These are phyloP conservation scores for Umimayanthus kanabou DNA, from an alignment of 92 coral and sea anemone species.

Conservation along the genomic window DNA sequence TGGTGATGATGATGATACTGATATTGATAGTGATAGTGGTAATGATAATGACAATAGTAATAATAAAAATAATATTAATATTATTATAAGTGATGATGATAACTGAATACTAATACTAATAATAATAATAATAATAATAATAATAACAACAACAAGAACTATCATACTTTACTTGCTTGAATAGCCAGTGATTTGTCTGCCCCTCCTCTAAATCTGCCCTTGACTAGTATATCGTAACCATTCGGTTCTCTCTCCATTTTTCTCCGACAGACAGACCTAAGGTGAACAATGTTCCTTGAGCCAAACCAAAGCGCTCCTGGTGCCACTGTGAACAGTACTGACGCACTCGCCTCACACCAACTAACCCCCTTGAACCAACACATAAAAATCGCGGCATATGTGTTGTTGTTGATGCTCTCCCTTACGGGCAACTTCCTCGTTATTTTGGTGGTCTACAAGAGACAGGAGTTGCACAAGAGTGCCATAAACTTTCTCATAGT, in stretches of 20 bases:
- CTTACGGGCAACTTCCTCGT: slow-evolving; percentile 32
- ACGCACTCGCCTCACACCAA: neutral
- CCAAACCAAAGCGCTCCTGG: slow-evolving; percentile 2
- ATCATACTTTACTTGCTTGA: too few species aligned
- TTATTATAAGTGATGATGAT: too few species aligned
- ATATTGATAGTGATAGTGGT: too few species aligned
- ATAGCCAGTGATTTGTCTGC: too few species aligned
- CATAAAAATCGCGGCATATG: neutral
- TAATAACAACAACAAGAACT: too few species aligned
- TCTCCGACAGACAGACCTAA: neutral
- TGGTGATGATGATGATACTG: too few species aligned
- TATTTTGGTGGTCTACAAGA: slow-evolving; percentile 13
- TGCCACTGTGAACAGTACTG: neutral
- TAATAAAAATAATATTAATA: too few species aligned
- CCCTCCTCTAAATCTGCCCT: too few species aligned
- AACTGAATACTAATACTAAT: too few species aligned
- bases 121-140: too few species aligned
- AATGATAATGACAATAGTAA: too few species aligned
- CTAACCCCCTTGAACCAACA: neutral
- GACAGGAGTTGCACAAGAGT: slow-evolving; percentile 6
- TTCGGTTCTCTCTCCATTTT: neutral
- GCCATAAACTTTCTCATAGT: slow-evolving; percentile 18
- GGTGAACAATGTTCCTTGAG: neutral
- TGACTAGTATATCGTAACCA: too few species aligned
- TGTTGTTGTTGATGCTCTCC: neutral